Evolutionary conservation across 2,888 invertebrate species (phyloP).

Genomic region (Drosophila fungiperda): DNA sequence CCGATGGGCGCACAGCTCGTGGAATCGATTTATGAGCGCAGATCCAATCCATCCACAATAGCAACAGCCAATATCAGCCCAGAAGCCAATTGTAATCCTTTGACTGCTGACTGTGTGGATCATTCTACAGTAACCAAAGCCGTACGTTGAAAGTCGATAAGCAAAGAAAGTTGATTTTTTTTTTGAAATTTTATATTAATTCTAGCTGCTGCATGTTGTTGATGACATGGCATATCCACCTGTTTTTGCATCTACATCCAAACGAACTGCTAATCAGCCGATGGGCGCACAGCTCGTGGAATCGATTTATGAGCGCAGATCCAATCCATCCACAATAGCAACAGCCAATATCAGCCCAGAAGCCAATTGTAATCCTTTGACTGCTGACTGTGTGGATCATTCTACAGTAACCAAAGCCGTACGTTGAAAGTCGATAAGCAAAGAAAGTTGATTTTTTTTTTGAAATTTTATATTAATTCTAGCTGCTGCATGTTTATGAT

Average conservation of each 20-base stretch:
- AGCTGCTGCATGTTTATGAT: background rate
- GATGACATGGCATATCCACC: background rate
- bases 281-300: background rate
- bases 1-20: background rate
- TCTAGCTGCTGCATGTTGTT: background rate
- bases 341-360: background rate
- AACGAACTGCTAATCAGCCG: background rate
- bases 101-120: background rate
- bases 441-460: background rate
- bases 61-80: background rate
- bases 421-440: background rate
- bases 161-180: background rate
- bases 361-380: background rate
- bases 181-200: background rate
- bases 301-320: background rate
- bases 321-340: background rate
- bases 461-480: background rate
- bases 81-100: background rate
- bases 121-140: background rate
- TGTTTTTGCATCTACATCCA: background rate
- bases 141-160: background rate
- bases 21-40: background rate
- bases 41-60: background rate
- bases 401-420: background rate
- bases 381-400: background rate